Base-by-base conservation (phyloP, 2,888 invertebrate species). In the Agrilus mali region DNA sequence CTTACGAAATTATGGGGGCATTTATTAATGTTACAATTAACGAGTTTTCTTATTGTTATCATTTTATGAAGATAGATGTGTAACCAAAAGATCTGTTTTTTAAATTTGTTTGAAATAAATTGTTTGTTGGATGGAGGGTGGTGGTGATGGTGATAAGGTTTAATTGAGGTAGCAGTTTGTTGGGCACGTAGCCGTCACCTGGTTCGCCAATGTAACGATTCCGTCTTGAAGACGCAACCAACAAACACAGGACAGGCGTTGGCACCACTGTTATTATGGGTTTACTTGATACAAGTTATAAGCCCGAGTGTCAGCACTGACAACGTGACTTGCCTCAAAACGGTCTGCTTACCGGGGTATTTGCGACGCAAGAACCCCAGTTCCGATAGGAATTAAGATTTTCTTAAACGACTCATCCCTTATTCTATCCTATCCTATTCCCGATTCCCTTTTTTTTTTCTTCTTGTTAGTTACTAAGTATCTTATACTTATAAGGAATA, bases 261-360 rank as follows among this genome's bases (percentile, higher is more conserved):
- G 27, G 27, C 27, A 27, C 2, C 27, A 27, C 8, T 27, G 27
- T 27, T 53, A 59, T 61, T 62, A 62, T 56, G 56, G 60, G 56
- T 60, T 59, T 61, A 60, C 60, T 60, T 61, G 60, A 63, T 62
- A 63, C 63, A 63, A 62, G 58, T 63, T 63, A 60, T 64, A 64
- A 64, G 61, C 63, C 60, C 53, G 55, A 53, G 54, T 61, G 61
- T 60, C 60, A 60, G 55, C 57, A 55, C 50, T 52, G 50, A 50
- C 49, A 56, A 63, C 63, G 63, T 63, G 63, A 63, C 60, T 56
- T 47, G 63, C 54, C 52, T 63, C 52, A 49, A 49, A 61, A 62
- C 58, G 49, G 58, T 55, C 57, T 54, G 51, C 56, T 60, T 58
- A 55, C 51, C 48, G 27, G 27, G 27, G 27, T 27, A 27, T 27